phyloP scores from a whole-genome alignment of 1,140 invertebrate species.

The Drosophila albomicans region DNA sequence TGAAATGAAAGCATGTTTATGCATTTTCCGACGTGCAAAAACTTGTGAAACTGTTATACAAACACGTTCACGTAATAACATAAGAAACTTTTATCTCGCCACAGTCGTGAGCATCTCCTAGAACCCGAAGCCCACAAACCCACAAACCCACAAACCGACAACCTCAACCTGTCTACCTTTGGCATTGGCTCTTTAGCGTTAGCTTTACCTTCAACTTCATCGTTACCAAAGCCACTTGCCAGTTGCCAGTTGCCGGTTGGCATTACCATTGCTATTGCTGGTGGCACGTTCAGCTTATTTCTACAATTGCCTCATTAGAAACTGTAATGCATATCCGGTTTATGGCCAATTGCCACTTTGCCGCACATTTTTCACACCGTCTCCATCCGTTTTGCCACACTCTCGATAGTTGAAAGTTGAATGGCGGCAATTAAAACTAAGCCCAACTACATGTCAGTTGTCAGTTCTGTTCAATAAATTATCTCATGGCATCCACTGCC shows the following conservation, averaged over 20 bases:
- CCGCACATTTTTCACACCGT: slow-evolving; percentile 46
- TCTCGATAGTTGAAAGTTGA: slow-evolving; percentile 38
- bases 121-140: background rate
- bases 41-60: slow-evolving; percentile 66
- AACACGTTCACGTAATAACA: slow-evolving; percentile 69
- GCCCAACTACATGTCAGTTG: slow-evolving; percentile 14
- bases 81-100: slow-evolving; percentile 69
- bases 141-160: background rate
- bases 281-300: slow-evolving; percentile 65
- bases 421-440: slow-evolving; percentile 41
- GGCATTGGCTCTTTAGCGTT: background rate
- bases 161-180: slow-evolving; percentile 3
- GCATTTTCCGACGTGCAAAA: slow-evolving; percentile 57
- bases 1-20: slow-evolving; percentile 64
- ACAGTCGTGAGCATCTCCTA: slow-evolving; percentile 31
- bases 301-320: slow-evolving; percentile 71
- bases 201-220: background rate
- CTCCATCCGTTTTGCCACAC: slow-evolving; percentile 18
- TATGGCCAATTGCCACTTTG: slow-evolving; percentile 57
- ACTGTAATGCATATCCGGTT: slow-evolving; percentile 68
- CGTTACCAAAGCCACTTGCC: too few species aligned
- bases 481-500: background rate
- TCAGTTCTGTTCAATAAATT: slow-evolving; percentile 24
- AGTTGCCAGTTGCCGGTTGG: too few species aligned
- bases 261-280: slow-evolving; percentile 26